Percentiles rank a stretch among this genome's conserved stretches.
These are phyloP conservation scores for Scaptomyza flava DNA, from an alignment of 2,888 invertebrate genomes.

Conservation along the genomic window DNA sequence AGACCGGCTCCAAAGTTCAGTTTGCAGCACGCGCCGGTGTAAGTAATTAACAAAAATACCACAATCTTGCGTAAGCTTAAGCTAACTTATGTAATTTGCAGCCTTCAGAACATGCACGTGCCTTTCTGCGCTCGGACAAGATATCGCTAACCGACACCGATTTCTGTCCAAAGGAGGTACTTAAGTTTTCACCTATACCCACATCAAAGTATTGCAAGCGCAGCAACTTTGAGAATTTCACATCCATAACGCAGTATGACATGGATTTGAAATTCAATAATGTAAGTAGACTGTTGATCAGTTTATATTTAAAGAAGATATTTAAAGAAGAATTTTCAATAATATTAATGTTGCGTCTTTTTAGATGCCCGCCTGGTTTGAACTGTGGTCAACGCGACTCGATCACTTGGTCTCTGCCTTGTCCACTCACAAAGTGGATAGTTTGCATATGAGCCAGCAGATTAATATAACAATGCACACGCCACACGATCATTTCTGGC, in stretches of 20 bases:
- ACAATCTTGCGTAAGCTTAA: neutral
- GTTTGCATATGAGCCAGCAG: slow-evolving; percentile 80
- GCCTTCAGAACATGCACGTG: slow-evolving; percentile 83
- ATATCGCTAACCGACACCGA: slow-evolving; percentile 81
- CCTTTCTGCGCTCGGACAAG: slow-evolving; percentile 80
- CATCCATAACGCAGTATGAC: slow-evolving; percentile 83
- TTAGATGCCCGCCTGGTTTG: slow-evolving; percentile 84
- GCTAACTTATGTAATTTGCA: slow-evolving; percentile 28
- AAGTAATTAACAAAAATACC: slow-evolving; percentile 50
- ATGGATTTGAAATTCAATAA: slow-evolving; percentile 82
- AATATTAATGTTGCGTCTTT: neutral
- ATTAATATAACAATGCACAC: slow-evolving; percentile 81
- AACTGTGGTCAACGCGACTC: slow-evolving; percentile 81
- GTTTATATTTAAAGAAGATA: neutral
- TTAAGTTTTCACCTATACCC: slow-evolving; percentile 84
- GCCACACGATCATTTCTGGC: slow-evolving; percentile 82
- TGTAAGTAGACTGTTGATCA: slow-evolving; percentile 55
- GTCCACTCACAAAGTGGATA: slow-evolving; percentile 80
- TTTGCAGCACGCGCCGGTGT: slow-evolving; percentile 82
- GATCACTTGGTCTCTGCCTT: slow-evolving; percentile 83
- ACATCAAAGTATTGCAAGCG: slow-evolving; percentile 83
- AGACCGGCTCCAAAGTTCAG: slow-evolving; percentile 76
- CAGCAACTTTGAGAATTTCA: slow-evolving; percentile 83
- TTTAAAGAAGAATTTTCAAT: neutral
- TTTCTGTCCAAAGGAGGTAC: slow-evolving; percentile 83